Evolutionary conservation across 2,113 vertebrate genomes (phyloP).

Genomic region (Dendropsophus ebraccatus): DNA sequence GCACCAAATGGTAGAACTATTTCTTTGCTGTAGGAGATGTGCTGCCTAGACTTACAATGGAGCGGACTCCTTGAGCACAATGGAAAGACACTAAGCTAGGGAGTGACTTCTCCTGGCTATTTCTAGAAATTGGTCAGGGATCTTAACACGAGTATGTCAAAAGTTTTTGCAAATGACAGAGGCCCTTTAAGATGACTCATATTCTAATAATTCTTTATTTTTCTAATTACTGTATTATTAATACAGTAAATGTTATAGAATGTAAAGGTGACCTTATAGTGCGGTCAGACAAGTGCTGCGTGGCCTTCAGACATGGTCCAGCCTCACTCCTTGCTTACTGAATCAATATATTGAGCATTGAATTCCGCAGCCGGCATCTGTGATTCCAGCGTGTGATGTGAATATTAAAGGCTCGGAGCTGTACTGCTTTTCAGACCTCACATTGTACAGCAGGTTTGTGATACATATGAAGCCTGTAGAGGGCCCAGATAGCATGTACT

Average conservation of each 20-base stretch:
- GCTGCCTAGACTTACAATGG: too few species aligned
- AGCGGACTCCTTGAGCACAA: too few species aligned
- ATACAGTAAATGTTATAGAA: not conserved
- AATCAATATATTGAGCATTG: conserved; percentile 24
- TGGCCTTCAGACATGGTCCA: not conserved
- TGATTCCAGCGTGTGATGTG: not conserved
- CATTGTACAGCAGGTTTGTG: not conserved
- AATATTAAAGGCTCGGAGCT: not conserved
- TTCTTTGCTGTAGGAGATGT: too few species aligned
- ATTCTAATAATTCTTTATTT: too few species aligned
- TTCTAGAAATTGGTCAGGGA: too few species aligned
- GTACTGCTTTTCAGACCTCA: not conserved
- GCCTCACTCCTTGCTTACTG: not conserved
- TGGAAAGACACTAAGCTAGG: too few species aligned
- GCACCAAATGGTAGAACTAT: too few species aligned
- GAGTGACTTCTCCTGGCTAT: too few species aligned
- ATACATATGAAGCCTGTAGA: not conserved
- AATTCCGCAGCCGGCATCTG: not conserved
- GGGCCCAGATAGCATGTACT: not conserved
- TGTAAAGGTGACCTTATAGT: not conserved
- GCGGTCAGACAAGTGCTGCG: not conserved
- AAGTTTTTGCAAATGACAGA: too few species aligned
- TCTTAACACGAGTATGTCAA: too few species aligned
- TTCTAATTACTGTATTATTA: not conserved
- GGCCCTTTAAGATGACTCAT: too few species aligned